Evolutionary conservation across 2,888 invertebrate species (phyloP).

Genomic region (Metallyticus violacea): DNA sequence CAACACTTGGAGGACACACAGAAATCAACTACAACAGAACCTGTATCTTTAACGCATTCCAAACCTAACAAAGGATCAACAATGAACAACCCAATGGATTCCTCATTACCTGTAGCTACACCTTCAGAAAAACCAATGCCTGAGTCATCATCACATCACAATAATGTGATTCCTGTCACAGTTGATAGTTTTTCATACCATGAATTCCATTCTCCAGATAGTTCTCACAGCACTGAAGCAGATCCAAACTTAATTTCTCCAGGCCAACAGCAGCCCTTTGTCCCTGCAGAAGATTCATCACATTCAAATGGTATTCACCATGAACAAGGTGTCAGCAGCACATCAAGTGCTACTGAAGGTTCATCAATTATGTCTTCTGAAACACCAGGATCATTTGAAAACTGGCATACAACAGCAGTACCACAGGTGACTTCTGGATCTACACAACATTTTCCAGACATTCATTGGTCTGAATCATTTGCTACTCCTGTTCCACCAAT

Average conservation of each 20-base stretch:
- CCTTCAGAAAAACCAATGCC: background rate
- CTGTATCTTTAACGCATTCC: too few relatives aligned
- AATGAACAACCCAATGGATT: too few relatives aligned
- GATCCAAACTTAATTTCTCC: background rate
- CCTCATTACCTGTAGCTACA: background rate
- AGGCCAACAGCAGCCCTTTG: background rate
- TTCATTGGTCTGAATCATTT: background rate
- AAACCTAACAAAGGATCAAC: too few relatives aligned
- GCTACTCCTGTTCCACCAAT: background rate
- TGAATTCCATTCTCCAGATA: too few relatives aligned
- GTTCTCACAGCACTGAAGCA: too few relatives aligned
- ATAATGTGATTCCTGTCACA: background rate
- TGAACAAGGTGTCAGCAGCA: background rate
- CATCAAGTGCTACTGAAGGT: background rate
- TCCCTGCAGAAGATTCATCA: background rate
- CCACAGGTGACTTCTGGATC: background rate
- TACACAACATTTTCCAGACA: background rate
- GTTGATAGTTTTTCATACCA: too few relatives aligned
- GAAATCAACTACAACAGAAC: background rate
- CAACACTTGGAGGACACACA: background rate
- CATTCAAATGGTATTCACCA: background rate
- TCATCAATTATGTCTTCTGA: background rate
- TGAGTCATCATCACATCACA: background rate
- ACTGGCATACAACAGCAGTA: background rate
- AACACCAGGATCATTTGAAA: background rate